These are phyloP conservation scores for Edolisoma coerulescens DNA, from an alignment of 2,113 vertebrate genomes.

Conservation along the genomic window DNA sequence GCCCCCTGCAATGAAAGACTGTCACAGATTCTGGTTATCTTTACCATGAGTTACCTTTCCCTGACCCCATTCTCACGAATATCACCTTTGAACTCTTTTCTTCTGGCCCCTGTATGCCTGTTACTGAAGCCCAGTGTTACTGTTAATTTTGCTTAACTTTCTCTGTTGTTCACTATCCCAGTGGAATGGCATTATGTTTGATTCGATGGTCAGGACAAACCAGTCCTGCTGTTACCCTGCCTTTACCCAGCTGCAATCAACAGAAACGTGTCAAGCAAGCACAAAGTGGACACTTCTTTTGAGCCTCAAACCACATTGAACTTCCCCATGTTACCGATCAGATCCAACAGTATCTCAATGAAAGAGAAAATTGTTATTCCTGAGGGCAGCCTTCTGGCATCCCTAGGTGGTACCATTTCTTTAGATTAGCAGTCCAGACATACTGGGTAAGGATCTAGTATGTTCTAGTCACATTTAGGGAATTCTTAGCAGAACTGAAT, in stretches of 20 bases:
- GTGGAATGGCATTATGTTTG: neutral
- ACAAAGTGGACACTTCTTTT: neutral
- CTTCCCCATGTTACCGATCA: neutral
- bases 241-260: neutral
- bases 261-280: neutral
- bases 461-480: neutral
- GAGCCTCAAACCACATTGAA: neutral
- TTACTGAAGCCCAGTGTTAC: neutral
- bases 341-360: neutral
- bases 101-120: neutral
- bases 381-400: neutral
- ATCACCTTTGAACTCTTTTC: neutral
- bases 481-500: neutral
- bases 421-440: neutral
- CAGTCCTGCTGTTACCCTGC: neutral
- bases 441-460: neutral
- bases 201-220: neutral
- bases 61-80: neutral
- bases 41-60: constrained; percentile 7
- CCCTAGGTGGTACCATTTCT: neutral
- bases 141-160: neutral
- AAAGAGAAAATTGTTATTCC: neutral
- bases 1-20: constrained; percentile 16
- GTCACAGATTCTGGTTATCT: constrained; percentile 29
- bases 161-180: neutral